Conservation (phyloP, 2,113 vertebrate genomes). For the Nannobrachium achirus region DNA sequence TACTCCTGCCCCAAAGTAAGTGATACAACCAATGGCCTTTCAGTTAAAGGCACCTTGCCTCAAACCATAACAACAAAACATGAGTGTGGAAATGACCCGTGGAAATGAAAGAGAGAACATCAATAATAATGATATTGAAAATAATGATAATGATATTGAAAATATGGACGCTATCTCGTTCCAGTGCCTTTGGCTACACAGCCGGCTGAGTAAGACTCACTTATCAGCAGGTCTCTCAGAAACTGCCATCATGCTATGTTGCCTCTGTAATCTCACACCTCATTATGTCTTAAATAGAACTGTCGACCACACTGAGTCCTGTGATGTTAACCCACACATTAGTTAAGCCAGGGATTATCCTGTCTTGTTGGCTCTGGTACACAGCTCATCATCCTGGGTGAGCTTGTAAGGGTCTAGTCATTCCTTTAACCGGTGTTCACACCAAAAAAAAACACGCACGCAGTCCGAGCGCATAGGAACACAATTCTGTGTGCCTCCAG, state of each 20-base stretch:
- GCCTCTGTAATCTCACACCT: slow-evolving; percentile 51
- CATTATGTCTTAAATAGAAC: slow-evolving; percentile 54
- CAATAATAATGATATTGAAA: slow-evolving; percentile 25
- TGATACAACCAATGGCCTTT: slow-evolving; percentile 5
- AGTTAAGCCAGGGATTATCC: slow-evolving; percentile 37
- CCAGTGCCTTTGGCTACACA: slow-evolving; percentile 18
- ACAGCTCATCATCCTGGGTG: slow-evolving; percentile 29
- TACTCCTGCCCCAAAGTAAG: background rate
- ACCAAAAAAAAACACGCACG: too few species aligned
- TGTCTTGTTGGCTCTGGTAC: slow-evolving; percentile 17
- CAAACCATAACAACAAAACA: background rate
- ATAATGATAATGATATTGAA: slow-evolving; percentile 18
- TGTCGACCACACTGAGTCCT: slow-evolving; percentile 33
- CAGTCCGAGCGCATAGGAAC: too few species aligned
- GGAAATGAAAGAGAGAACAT: slow-evolving; percentile 12
- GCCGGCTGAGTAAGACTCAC: slow-evolving; percentile 15
- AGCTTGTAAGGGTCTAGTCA: too few species aligned
- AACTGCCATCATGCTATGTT: slow-evolving; percentile 4
- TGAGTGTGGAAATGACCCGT: too few species aligned
- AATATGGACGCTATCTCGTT: slow-evolving; percentile 15
- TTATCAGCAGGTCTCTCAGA: slow-evolving; percentile 28
- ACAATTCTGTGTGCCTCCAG: too few species aligned
- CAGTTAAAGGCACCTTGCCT: background rate
- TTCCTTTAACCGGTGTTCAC: too few species aligned
- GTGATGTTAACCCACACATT: slow-evolving; percentile 35